Base-by-base conservation (phyloP, 1,140 invertebrate genomes). In the Hermetia illucens region DNA sequence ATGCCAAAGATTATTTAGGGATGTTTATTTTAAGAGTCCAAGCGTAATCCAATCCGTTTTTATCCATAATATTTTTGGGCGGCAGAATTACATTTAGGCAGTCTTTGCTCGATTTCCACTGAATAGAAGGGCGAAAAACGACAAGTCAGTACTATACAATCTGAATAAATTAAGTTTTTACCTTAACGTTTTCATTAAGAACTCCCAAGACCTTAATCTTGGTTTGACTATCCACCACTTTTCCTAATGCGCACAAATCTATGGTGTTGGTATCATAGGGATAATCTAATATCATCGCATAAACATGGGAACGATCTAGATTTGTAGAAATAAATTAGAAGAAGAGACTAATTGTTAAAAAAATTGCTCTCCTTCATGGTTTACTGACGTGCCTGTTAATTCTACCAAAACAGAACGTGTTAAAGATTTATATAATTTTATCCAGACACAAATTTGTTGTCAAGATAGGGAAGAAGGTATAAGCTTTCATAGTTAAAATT, bases 11-110 rank as follows among this genome's bases (percentile, higher is more conserved):
- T 25, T 27, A 9, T 27, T 36, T 36, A 27, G 33, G 33, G 3
- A 58, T 50, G 4, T 44, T 48, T 19, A 59, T 54, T 41, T 55
- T 59, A 31, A 58, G 57, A 4, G 54, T 51, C 53, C 54, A 59
- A 18, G 52, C 56, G 12, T 35, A 54, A 13, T 53, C 46, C 6
- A 59, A 27, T 0, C 51, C 43, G 6, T 42, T 39, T 30, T 55
- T 57, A 34, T 59, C 56, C 8, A 59, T 52, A 10, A 46, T 51
- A 34, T 57, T 25, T 22, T 59, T 59, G 0, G 52, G 51, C 1
- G 56, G 56, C 15, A 59, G 57, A 16, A 36, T 37, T 12, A 59
- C 49, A 13, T 49, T 48, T 20, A 59, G 6, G 34, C 37, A 44
- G 12, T 48, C 47, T 0, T 42, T 36, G 16, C 12, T 38, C 2